These are phyloP conservation scores for Prorops nasuta DNA, from an alignment of 1,140 invertebrate genomes.

Conservation along the genomic window DNA sequence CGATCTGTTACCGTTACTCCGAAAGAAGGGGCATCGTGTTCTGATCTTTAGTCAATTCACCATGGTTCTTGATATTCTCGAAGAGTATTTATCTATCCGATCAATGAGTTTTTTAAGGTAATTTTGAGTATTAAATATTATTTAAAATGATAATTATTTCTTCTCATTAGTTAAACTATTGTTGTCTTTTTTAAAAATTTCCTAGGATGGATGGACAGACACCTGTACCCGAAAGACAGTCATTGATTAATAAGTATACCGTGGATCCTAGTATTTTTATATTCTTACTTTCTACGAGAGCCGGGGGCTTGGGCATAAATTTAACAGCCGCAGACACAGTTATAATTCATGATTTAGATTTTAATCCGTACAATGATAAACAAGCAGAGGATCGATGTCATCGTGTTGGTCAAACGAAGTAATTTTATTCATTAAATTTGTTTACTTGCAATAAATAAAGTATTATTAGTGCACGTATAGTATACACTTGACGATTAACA, in stretches of 20 bases:
- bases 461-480: not conserved
- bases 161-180: too few relatives aligned
- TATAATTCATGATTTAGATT: conserved; percentile 94
- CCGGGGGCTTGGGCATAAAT: conserved; percentile 90
- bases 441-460: not conserved
- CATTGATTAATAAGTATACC: conserved; percentile 78
- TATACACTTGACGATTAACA: conserved; percentile 2
- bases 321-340: conserved; percentile 90
- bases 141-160: too few relatives aligned
- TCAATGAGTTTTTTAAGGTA: conserved; percentile 70
- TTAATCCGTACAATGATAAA: conserved; percentile 97
- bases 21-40: conserved; percentile 73
- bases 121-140: not conserved
- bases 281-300: conserved; percentile 80
- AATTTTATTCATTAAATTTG: conserved; percentile 13
- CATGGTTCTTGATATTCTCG: conserved; percentile 86
- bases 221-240: conserved; percentile 75
- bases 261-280: conserved; percentile 72
- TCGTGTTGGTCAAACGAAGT: conserved; percentile 87
- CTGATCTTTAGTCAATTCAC: conserved; percentile 95
- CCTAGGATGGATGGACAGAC: conserved; percentile 82
- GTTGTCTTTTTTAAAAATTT: conserved; percentile 15
- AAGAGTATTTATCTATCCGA: conserved; percentile 77
- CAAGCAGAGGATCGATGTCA: conserved; percentile 97
- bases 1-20: conserved; percentile 71